These are phyloP conservation scores for Trachythela sp. DNA, from an alignment of 64 coral and sea anemone species.

Conservation along the genomic window DNA sequence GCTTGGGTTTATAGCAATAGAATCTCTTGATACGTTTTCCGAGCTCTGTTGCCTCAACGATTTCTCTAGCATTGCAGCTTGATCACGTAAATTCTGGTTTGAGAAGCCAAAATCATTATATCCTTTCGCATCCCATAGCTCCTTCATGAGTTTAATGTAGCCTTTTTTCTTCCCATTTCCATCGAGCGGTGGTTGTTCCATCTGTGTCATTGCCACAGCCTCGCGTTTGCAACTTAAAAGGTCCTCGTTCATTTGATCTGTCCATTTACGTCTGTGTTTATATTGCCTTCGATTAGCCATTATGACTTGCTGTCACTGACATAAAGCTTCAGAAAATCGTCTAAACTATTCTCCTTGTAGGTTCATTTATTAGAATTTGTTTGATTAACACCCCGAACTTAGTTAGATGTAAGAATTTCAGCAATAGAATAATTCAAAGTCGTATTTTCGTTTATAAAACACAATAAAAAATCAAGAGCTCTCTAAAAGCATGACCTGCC, in stretches of 20 bases:
- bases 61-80: slow-evolving; percentile 36
- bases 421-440: too few species aligned
- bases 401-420: too few species aligned
- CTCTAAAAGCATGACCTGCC: too few species aligned
- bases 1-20: not conserved
- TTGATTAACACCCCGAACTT: too few species aligned
- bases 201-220: not conserved
- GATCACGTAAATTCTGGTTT: not conserved
- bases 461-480: too few species aligned
- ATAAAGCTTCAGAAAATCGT: too few species aligned
- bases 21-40: not conserved
- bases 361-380: too few species aligned
- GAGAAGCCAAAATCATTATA: not conserved
- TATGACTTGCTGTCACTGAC: too few species aligned
- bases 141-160: not conserved
- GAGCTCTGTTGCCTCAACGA: not conserved
- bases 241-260: not conserved
- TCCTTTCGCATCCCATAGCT: not conserved
- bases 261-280: not conserved
- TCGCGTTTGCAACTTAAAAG: not conserved
- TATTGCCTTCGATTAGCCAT: not conserved
- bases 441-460: too few species aligned
- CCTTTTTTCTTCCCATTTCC: not conserved
- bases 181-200: not conserved
- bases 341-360: too few species aligned